Evolutionary conservation across 2,797 vertebrate species (phyloP), one percentile per base, ranked within the genome.

Genomic region (Melanogrammus aeglefinus): DNA sequence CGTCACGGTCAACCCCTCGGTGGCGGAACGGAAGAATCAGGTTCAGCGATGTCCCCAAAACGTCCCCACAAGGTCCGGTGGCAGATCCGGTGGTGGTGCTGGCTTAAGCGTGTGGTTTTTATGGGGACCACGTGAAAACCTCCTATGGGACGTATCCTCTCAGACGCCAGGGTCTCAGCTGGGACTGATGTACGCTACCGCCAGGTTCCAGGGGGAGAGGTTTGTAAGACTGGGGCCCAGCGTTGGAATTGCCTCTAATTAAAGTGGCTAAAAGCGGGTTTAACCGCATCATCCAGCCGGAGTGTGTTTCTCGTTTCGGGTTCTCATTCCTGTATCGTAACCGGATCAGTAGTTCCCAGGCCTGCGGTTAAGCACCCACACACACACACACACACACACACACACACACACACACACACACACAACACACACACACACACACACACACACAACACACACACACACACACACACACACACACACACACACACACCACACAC

Each of bases 221-320:
- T 76, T 71, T 78, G 57, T 79, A 70, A 80, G 63, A 81, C 81
- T 72, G 77, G 1, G 1, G 75, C 75, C 81, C 86, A 77, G 51
- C 72, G 44, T 73, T 80, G 73, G 80, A 84, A 78, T 83, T 82
- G 82, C 78, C 80, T 86, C 44, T 86, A 88, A 89, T 89, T 88
- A 87, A 86, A 89, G 87, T 6, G 38, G 89, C 87, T 86, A 87
- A 89, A 88, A 82, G 84, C 79, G n/a, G 79, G 83, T 85, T 86
- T 78, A 87, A 90, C 88, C 84, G 79, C 82, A 89, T 86, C 77
- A 85, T 79, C 77, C 73, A 79, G 76, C 76, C 78, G 75, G 72
- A 80, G 76, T 75, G 74, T 82, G 85, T 80, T 83, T 79, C 84
- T 76, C 21, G 3, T 83, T 82, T 79, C 79, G 73, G 76, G 86